Evolutionary conservation across 2,113 vertebrate species (phyloP).

Genomic region (Anoplopoma fimbria): DNA sequence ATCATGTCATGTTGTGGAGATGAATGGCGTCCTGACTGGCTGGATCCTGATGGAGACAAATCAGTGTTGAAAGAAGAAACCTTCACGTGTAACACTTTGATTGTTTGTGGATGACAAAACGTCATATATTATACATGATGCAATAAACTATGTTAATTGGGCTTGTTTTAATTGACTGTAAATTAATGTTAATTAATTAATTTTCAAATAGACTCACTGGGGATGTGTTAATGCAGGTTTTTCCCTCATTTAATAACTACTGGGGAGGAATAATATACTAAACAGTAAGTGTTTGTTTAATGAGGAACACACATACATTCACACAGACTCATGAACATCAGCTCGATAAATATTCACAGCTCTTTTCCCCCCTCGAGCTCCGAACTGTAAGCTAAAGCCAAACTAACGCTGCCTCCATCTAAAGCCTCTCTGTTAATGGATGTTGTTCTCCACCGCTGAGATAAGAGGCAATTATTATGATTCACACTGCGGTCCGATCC

Average conservation of each 20-base stretch:
- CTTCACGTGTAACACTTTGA: constrained; percentile 28
- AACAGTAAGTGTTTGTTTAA: neutral
- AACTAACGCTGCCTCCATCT: constrained; percentile 32
- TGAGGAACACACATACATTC: neutral
- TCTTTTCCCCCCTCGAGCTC: constrained; percentile 9
- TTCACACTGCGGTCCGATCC: constrained; percentile 38
- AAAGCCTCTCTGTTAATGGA: constrained; percentile 62
- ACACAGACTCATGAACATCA: neutral
- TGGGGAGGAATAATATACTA: too few relatives aligned
- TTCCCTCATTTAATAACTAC: neutral
- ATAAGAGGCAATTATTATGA: constrained; percentile 68
- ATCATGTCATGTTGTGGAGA: constrained; percentile 38
- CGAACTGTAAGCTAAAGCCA: constrained; percentile 34
- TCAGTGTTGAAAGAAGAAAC: constrained; percentile 33
- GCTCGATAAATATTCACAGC: constrained; percentile 31
- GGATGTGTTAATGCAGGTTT: neutral
- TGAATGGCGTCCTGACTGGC: constrained; percentile 47
- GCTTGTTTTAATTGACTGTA: neutral
- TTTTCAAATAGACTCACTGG: neutral
- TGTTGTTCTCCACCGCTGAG: constrained; percentile 61
- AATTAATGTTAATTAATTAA: neutral
- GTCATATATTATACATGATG: neutral
- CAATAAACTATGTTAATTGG: constrained; percentile 1
- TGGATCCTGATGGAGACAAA: constrained; percentile 17
- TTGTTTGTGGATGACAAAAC: constrained; percentile 33